These are phyloP conservation scores for Brotula barbata DNA, from an alignment of 2,797 vertebrate species.

Conservation along the genomic window DNA sequence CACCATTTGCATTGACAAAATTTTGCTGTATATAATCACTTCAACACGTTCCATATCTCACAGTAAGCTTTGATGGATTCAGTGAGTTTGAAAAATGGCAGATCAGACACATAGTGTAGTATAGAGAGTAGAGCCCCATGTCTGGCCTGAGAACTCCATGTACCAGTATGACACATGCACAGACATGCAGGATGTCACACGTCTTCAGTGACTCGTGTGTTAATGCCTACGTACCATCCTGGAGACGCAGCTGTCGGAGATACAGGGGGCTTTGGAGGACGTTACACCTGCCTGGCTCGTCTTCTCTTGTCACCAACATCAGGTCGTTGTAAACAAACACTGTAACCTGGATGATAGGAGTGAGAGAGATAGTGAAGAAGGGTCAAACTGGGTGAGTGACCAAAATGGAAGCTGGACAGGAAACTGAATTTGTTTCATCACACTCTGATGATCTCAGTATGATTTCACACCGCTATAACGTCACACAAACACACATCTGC, in stretches of 20 bases:
- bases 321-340: conserved; percentile 92
- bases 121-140: too few species aligned
- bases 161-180: neutral
- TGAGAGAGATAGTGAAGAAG: neutral
- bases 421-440: neutral
- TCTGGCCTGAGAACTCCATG: neutral
- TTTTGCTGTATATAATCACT: neutral
- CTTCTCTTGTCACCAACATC: conserved; percentile 94
- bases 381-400: neutral
- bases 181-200: neutral
- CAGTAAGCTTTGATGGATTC: neutral
- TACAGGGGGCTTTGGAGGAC: conserved; percentile 93
- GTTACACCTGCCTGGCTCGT: conserved; percentile 87
- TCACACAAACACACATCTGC: conserved; percentile 19
- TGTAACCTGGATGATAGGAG: conserved; percentile 80
- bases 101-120: too few species aligned
- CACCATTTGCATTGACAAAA: neutral
- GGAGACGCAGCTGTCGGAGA: conserved; percentile 87
- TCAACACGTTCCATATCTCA: neutral
- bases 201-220: neutral
- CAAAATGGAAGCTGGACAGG: neutral
- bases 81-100: too few species aligned
- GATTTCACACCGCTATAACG: conserved; percentile 19
- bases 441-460: neutral
- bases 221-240: conserved; percentile 82